Evolutionary conservation across 2,113 vertebrate genomes (phyloP).

Genomic region (Leucosticte australis): DNA sequence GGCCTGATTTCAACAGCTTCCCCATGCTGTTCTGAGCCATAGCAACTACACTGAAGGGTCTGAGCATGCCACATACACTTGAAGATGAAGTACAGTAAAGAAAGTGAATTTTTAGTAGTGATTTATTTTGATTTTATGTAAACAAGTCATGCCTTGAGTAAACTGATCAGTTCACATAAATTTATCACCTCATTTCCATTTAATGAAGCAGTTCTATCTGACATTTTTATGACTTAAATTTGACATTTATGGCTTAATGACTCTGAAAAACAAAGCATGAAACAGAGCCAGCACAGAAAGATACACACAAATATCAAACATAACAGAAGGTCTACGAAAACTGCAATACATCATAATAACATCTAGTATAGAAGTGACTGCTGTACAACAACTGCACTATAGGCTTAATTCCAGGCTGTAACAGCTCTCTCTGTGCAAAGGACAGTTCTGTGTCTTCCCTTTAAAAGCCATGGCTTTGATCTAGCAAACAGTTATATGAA

Average conservation of each 20-base stretch:
- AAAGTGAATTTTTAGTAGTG: neutral
- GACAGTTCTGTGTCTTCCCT: neutral
- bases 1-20: neutral
- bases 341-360: neutral
- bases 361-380: neutral
- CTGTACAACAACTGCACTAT: neutral
- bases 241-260: neutral
- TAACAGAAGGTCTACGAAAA: neutral
- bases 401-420: neutral
- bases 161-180: neutral
- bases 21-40: neutral
- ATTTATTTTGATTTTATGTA: neutral
- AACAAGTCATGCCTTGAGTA: neutral
- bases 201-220: neutral
- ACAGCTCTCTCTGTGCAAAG: neutral
- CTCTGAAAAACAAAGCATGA: neutral
- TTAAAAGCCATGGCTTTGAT: neutral
- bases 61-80: neutral
- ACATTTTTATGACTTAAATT: neutral
- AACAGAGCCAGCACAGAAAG: neutral
- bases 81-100: neutral
- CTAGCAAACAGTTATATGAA: neutral
- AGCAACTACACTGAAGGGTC: neutral
- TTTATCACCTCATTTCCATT: neutral
- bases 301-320: neutral